A percentile compares a stretch with the other conserved stretches of the same genome.
phyloP scores from a whole-genome alignment of 2,113 vertebrate genomes.

The Daphoenositta chrysoptera region DNA sequence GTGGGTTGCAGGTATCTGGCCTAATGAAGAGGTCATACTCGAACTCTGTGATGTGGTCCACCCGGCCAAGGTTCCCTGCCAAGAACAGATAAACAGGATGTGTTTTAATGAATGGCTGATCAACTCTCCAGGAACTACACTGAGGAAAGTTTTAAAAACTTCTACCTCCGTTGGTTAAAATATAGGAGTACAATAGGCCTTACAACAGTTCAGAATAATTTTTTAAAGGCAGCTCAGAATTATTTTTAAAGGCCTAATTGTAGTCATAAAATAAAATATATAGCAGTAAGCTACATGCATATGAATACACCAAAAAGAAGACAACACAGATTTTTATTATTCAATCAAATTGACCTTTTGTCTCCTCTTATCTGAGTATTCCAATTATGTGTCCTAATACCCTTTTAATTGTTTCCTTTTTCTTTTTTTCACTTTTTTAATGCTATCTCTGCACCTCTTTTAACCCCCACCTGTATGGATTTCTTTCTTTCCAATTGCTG shows the following conservation, averaged over 20 bases:
- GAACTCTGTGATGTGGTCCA: conserved; percentile 92
- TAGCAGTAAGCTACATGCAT: not conserved
- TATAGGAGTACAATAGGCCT: not conserved
- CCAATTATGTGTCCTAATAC: not conserved
- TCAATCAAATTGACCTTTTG: not conserved
- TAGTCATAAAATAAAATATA: not conserved
- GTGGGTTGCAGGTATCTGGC: conserved; percentile 96
- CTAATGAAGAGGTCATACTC: conserved; percentile 97
- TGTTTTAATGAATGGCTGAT: not conserved
- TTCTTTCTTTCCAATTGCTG: not conserved
- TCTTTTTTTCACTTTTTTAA: not conserved
- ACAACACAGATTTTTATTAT: not conserved
- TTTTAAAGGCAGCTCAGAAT: not conserved
- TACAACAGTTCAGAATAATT: not conserved
- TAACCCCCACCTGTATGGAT: not conserved
- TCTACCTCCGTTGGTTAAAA: not conserved
- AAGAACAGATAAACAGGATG: not conserved
- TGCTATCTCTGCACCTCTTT: not conserved
- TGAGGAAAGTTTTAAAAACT: not conserved
- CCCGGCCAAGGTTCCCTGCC: conserved; percentile 92
- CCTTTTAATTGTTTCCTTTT: not conserved
- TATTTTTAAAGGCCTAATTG: not conserved
- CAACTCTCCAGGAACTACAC: not conserved
- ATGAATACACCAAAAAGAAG: not conserved
- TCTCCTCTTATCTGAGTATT: not conserved